Percentiles rank a stretch among this genome's conserved stretches.
Evolutionary conservation across 2,797 vertebrate genomes (phyloP).

Genomic region (Alectoris magna): DNA sequence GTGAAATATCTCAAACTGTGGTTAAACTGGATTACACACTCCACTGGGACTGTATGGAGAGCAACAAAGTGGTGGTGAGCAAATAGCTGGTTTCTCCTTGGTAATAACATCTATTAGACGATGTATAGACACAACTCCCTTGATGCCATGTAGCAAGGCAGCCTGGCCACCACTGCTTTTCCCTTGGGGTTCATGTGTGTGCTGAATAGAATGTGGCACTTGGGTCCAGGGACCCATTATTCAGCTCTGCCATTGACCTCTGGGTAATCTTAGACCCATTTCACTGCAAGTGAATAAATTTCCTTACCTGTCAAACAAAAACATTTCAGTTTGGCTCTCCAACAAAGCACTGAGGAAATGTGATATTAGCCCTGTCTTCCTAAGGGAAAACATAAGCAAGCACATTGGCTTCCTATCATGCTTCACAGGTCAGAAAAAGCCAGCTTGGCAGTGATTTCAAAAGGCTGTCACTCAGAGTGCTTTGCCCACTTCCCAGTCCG

Average conservation of each 20-base stretch:
- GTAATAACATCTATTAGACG: background rate
- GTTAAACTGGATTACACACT: background rate
- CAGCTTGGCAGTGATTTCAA: background rate
- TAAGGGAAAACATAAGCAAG: background rate
- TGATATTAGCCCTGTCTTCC: background rate
- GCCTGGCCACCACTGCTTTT: background rate
- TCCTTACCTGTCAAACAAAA: background rate
- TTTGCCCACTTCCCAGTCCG: background rate
- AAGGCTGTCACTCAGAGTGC: background rate
- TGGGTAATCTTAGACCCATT: background rate
- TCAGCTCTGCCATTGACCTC: background rate
- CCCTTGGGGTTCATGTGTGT: background rate
- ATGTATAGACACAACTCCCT: background rate
- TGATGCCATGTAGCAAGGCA: fast-evolving
- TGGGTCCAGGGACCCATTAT: background rate
- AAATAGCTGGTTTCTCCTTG: background rate
- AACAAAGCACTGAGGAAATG: background rate
- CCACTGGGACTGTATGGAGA: fast-evolving
- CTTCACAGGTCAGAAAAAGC: background rate
- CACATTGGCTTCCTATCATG: background rate
- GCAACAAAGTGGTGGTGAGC: background rate
- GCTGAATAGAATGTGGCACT: fast-evolving
- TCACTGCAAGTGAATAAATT: background rate
- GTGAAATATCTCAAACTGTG: background rate
- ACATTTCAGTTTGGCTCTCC: background rate